Evolutionary conservation across 2,888 invertebrate genomes (phyloP), one percentile per base, ranked within the genome.

Genomic region (Lasius platythorax): DNA sequence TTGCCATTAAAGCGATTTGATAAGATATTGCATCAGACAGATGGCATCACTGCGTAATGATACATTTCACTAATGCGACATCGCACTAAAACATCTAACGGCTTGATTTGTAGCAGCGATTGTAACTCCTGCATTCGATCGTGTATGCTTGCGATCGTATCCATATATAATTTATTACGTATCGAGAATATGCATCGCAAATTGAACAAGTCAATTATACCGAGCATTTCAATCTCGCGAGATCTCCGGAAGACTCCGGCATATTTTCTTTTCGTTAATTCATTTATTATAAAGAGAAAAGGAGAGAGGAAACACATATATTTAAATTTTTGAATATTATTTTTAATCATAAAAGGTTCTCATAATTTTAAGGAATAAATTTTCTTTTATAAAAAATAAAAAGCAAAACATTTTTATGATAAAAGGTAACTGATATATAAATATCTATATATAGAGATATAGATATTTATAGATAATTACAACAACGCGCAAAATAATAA

Each of bases 1-100:
- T 6, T 66, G 43, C 53, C 75, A 85, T 72, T 61, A 66, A 78
- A 56, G 33, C 12, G 58, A 43, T 82, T 78, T 46, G 79, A 85
- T 70, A 53, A 56, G 82, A 75, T 58, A 87, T 82, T 50, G 73
- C 73, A 78, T 73, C 73, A 37, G 30, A 9, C 18, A 33, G n/a
- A 12, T 46, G 12, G 30, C 18, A 58, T 30, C 46, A 50, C 40
- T 11, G 18, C 50, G 50, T 84, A 70, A 76, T 78, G 72, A 61
- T n/a, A 56, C 9, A 56, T 40, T 53, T 53, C 53, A 40, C 15
- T 78, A 78, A 78, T 78, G 76, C 28, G 40, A 74, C 53, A 8
- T 40, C 40, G n/a, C 53, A 40, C 53, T 30, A 53, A 37, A 78
- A 53, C 40, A 72, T 78, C 73, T 43, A 70, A 37, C 50, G 53